A percentile compares a stretch with the other conserved stretches of the same genome.
Evolutionary conservation across 2,888 invertebrate genomes (phyloP).

Genomic region (Azorinus chamasolen): DNA sequence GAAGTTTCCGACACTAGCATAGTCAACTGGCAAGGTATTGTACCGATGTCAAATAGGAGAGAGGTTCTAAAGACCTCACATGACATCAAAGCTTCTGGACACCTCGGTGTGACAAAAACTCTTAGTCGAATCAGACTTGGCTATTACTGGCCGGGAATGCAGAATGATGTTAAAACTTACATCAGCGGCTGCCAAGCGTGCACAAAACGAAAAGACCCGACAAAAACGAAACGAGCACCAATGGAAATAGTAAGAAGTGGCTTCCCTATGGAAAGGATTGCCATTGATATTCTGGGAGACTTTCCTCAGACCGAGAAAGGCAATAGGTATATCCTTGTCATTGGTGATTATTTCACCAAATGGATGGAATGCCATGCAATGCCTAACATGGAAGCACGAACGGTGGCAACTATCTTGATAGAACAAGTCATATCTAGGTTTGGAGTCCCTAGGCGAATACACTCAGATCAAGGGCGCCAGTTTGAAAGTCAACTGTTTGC

Average conservation of each 20-base stretch:
- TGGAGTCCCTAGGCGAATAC: background rate
- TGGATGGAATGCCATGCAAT: slow-evolving; percentile 7
- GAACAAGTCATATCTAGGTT: background rate
- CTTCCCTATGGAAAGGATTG: too few relatives aligned
- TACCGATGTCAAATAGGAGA: slow-evolving; percentile 11
- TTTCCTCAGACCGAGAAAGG: background rate
- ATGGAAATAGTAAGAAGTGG: slow-evolving; percentile 4
- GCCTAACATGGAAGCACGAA: slow-evolving; percentile 9
- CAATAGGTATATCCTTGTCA: background rate
- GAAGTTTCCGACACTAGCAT: background rate
- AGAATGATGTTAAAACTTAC: slow-evolving; percentile 18
- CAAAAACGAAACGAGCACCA: slow-evolving; percentile 1
- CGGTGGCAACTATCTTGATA: background rate
- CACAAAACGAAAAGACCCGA: slow-evolving; percentile 9
- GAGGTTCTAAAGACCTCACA: slow-evolving; percentile 12
- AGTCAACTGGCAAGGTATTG: slow-evolving; percentile 7
- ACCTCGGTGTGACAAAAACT: slow-evolving; percentile 19
- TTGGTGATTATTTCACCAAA: slow-evolving; percentile 1
- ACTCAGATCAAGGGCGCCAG: slow-evolving; percentile 7
- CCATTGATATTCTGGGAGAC: too few relatives aligned
- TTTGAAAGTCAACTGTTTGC: slow-evolving; percentile 7
- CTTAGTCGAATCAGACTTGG: slow-evolving; percentile 5
- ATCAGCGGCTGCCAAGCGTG: slow-evolving; percentile 12
- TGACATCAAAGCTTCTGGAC: slow-evolving; percentile 26
- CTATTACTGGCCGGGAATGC: slow-evolving; percentile 33